These are phyloP conservation scores for Pelmatolapia mariae DNA, from an alignment of 2,113 vertebrate genomes.

Conservation along the genomic window DNA sequence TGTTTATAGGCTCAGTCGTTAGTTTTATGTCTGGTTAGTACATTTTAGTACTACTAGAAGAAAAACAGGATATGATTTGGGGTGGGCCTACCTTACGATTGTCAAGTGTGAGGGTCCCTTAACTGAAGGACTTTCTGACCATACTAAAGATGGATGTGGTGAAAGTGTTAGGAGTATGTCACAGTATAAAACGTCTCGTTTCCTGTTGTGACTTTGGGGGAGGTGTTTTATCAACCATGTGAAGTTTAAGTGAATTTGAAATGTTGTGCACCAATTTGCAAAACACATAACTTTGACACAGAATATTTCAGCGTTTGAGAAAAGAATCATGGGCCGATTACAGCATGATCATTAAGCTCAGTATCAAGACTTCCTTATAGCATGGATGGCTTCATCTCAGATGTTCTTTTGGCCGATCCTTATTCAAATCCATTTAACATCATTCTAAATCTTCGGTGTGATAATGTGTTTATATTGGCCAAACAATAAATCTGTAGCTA, in stretches of 20 bases:
- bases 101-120: background rate
- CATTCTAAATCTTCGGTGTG: rapidly evolving
- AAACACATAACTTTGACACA: background rate
- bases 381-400: rapidly evolving
- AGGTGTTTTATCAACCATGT: background rate
- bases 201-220: rapidly evolving
- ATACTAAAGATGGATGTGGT: rapidly evolving
- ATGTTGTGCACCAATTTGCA: background rate
- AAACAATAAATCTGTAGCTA: background rate
- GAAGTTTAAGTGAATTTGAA: background rate
- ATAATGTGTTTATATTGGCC: background rate
- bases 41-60: background rate
- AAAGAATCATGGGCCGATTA: background rate
- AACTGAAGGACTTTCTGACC: background rate
- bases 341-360: background rate
- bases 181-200: background rate
- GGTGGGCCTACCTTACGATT: background rate
- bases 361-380: background rate
- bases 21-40: background rate
- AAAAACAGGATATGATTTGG: background rate
- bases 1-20: background rate
- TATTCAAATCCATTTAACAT: background rate
- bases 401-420: background rate
- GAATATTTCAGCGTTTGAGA: background rate
- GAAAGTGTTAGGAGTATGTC: background rate